A percentile compares a stretch with the other conserved stretches of the same genome.
Conservation (phyloP, 2,797 vertebrate genomes). For the Sphaeramia orbicularis region DNA sequence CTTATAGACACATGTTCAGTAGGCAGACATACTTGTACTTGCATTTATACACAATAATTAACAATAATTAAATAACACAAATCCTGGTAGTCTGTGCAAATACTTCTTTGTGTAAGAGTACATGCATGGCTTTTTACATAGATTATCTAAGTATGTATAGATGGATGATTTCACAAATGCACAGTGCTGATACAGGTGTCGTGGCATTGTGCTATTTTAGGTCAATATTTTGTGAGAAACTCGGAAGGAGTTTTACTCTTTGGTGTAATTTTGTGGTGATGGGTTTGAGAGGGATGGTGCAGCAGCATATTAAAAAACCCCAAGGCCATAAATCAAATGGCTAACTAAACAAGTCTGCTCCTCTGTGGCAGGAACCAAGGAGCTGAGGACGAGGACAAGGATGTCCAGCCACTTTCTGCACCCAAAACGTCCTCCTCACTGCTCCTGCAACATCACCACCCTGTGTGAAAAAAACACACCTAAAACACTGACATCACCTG, state of each 20-base stretch:
- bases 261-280: conserved; percentile 77
- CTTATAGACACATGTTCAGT: too few species aligned
- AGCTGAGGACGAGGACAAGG: conserved; percentile 63
- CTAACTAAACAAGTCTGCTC: conserved; percentile 72
- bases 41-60: too few species aligned
- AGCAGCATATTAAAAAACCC: conserved; percentile 73
- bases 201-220: conserved; percentile 70
- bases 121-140: neutral
- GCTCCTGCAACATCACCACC: conserved; percentile 28
- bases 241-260: conserved; percentile 48
- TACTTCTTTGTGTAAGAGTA: neutral
- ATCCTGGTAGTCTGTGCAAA: too few species aligned
- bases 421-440: conserved; percentile 55
- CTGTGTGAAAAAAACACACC: conserved; percentile 25
- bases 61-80: too few species aligned
- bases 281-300: conserved; percentile 63
- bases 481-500: conserved; percentile 5
- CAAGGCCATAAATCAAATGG: conserved; percentile 73
- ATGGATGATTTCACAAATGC: conserved; percentile 31
- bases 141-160: conserved; percentile 14
- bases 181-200: conserved; percentile 76
- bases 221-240: conserved; percentile 74
- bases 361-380: conserved; percentile 55
- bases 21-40: too few species aligned
- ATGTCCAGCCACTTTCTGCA: conserved; percentile 63